Percentiles rank a stretch among this genome's conserved stretches.
Conservation (phyloP, 1,140 invertebrate species). For the Drosophila serrata region DNA sequence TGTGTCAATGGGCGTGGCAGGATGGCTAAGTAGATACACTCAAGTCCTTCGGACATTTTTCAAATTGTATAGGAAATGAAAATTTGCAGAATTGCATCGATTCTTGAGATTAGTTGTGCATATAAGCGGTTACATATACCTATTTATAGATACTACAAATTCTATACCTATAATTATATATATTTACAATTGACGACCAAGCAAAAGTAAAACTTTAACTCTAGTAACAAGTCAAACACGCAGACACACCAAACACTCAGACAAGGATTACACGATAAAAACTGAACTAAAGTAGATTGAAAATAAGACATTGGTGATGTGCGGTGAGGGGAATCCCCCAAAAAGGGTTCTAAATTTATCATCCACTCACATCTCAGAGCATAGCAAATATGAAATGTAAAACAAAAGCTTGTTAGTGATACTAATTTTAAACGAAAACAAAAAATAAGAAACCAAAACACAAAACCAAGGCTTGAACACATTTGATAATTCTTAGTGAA, state of each 20-base stretch:
- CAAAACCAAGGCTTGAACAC: slow-evolving; percentile 23
- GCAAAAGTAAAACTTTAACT: slow-evolving; percentile 79
- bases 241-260: slow-evolving; percentile 36
- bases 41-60: slow-evolving; percentile 31
- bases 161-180: slow-evolving; percentile 67
- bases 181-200: slow-evolving; percentile 76
- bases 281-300: slow-evolving; percentile 44
- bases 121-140: slow-evolving; percentile 38
- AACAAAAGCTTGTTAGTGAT: slow-evolving; percentile 77
- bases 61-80: slow-evolving; percentile 52
- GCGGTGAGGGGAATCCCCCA: slow-evolving; percentile 3
- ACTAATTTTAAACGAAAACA: slow-evolving; percentile 72
- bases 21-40: slow-evolving; percentile 43
- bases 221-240: slow-evolving; percentile 61
- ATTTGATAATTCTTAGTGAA: slow-evolving; percentile 47
- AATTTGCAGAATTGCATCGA: slow-evolving; percentile 29
- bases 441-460: slow-evolving; percentile 4
- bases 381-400: slow-evolving; percentile 30
- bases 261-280: slow-evolving; percentile 18
- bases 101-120: slow-evolving; percentile 45
- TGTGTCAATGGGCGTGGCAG: slow-evolving; percentile 15
- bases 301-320: slow-evolving; percentile 31
- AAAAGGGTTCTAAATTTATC: slow-evolving; percentile 5
- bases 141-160: slow-evolving; percentile 39
- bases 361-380: slow-evolving; percentile 31